Evolutionary conservation across 1,140 invertebrate species (phyloP), one percentile per base, ranked within the genome.

Genomic region (Drosophila hydei): DNA sequence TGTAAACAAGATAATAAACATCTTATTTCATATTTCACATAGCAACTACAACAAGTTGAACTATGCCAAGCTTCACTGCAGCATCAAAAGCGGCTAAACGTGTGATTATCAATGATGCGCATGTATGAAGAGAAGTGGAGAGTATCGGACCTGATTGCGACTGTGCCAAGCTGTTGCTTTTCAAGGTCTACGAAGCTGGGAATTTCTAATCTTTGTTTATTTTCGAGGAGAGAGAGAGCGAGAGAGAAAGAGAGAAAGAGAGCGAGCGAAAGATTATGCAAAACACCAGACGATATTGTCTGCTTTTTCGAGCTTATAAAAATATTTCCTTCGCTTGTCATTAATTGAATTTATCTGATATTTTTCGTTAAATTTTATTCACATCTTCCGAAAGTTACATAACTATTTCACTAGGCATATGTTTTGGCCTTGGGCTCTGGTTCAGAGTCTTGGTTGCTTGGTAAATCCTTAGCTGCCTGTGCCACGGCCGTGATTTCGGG

Each of bases 391-490:
- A 54, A 43, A 16, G 69, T 40, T 25, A 52, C 1, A 45, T 25
- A 68, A 61, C 45, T 51, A 51, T 33, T 33, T 21, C 25, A 16
- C 33, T 72, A 55, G 0, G 56, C 33, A 48, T 43, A 65, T 5
- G n/a, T 30, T 11, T 54, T 52, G 3, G 0, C 3, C 18, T 27
- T 43, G 51, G 21, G n/a, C 40, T 54, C 48, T 38, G 7, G 25
- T 12, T 30, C n/a, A 16, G 19, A 42, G 50, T 45, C 42, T 0
- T 25, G n/a, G 14, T 4, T 0, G 38, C 72, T 89, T 18, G 90
- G 90, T 60, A 91, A 58, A 71, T 87, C 67, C 56, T 91, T 89
- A 12, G 90, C 90, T 8, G 73, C 83, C 43, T 77, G 72, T 12
- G 90, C 90, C 0, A 75, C 80, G 1, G 75, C 68, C 4, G 88